Conservation (phyloP, 1,140 invertebrate genomes). For the Pseudobourletiella spinata region DNA sequence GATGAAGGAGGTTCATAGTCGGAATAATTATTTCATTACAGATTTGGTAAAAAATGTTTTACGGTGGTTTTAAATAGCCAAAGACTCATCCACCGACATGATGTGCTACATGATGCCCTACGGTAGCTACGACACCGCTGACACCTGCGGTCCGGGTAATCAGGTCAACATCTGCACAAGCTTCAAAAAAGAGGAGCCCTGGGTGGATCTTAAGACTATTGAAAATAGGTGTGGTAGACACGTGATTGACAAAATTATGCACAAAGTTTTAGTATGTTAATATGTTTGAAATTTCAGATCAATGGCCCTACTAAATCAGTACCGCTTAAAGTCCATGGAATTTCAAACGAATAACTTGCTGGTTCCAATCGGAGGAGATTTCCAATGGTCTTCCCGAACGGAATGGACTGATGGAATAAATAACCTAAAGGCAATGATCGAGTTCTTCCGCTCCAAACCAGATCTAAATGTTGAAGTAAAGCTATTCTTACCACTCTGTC, state of each 20-base stretch:
- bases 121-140: conserved; percentile 94
- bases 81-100: conserved; percentile 64
- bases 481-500: too few species aligned
- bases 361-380: conserved; percentile 92
- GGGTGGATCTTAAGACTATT: too few species aligned
- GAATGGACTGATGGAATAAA: conserved; percentile 91
- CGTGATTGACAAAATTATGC: too few species aligned
- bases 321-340: conserved; percentile 87
- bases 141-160: conserved; percentile 80
- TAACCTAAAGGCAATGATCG: conserved; percentile 88
- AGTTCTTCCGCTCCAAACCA: conserved; percentile 78
- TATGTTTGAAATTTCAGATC: too few species aligned
- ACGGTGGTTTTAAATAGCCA: too few species aligned
- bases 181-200: too few species aligned
- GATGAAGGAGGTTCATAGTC: too few species aligned
- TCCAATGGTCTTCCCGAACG: conserved; percentile 72
- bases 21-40: conserved; percentile 34
- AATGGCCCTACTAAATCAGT: conserved; percentile 61
- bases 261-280: neutral
- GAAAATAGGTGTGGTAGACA: too few species aligned
- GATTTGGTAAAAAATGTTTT: too few species aligned
- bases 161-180: neutral
- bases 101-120: conserved; percentile 98
- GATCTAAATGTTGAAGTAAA: conserved; percentile 79
- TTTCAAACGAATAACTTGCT: conserved; percentile 81